Evolutionary conservation across 2,888 invertebrate species (phyloP).

Genomic region (Melinaea menophilus): DNA sequence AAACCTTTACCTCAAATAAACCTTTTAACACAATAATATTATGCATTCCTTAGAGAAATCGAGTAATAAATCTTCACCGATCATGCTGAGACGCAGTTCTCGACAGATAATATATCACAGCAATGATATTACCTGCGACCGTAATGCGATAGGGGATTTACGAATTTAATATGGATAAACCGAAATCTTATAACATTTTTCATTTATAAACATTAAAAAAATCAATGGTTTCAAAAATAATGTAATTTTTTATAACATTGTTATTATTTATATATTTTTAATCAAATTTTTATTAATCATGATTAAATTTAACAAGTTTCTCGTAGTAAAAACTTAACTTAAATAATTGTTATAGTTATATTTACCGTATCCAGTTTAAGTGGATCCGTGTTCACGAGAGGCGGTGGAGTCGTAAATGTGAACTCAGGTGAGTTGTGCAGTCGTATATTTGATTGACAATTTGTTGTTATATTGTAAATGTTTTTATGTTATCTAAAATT

Average conservation of each 20-base stretch:
- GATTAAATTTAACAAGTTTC: too few species aligned
- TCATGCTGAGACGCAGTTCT: constrained; percentile 29
- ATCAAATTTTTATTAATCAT: too few species aligned
- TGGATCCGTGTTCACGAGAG: constrained; percentile 20
- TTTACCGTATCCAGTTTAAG: constrained; percentile 9
- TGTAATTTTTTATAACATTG: too few species aligned
- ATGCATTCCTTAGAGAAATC: neutral
- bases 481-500: too few species aligned
- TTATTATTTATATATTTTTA: too few species aligned
- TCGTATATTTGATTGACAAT: constrained; percentile 41
- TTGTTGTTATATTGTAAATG: constrained; percentile 25
- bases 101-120: constrained; percentile 50
- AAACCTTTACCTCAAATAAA: too few species aligned
- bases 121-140: constrained; percentile 38
- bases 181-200: too few species aligned
- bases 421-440: constrained; percentile 35
- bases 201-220: too few species aligned
- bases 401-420: constrained; percentile 35
- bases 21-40: too few species aligned
- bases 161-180: too few species aligned
- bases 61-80: constrained; percentile 32
- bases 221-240: too few species aligned
- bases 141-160: neutral
- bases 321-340: too few species aligned
- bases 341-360: neutral